Evolutionary conservation across 1,140 invertebrate species (phyloP), one percentile per base, ranked within the genome.

Genomic region (Zaprionus inermis): DNA sequence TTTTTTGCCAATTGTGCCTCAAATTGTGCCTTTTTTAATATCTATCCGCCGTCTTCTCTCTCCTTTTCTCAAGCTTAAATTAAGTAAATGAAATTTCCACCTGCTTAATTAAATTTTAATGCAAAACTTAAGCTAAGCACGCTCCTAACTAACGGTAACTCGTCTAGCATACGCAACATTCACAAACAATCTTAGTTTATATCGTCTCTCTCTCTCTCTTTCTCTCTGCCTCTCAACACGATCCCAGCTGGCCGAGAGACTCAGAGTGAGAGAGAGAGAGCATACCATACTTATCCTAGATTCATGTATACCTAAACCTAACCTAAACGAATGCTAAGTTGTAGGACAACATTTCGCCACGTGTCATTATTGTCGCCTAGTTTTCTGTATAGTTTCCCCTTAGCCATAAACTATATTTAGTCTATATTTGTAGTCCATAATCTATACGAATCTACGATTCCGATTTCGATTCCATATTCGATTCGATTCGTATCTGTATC

Each of bases 1-100:
- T 49, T 46, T 32, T 32, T 34, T 22, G 55, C 41, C 44, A 51
- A 69, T 51, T 38, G 67, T 24, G 34, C 14, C 28, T 60, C 56
- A 52, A 46, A 16, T n/a, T 55, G 66, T 51, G 57, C 67, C 41
- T 69, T 10, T 34, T 24, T 16, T 12, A 34, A 18, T 34, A 36
- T 41, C 44, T 22, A 44, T 36, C 41, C n/a, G n/a, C n/a, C n/a
- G n/a, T 34, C 38, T 24, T 46, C 52, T 20, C 14, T 34, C n/a
- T 46, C 18, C 51, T 24, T 38, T 66, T 78, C 78, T 85, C 65
- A 76, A 77, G 63, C 41, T 49, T 71, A 59, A 52, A 60, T 38
- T 83, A 88, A 89, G 81, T 85, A 78, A 88, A 79, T 76, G 63
- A 86, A 88, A 88, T 82, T 79, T 77, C 82, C 82, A 86, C 79